Base-by-base conservation (phyloP, 2,113 vertebrate species). In the Pagrus major region DNA sequence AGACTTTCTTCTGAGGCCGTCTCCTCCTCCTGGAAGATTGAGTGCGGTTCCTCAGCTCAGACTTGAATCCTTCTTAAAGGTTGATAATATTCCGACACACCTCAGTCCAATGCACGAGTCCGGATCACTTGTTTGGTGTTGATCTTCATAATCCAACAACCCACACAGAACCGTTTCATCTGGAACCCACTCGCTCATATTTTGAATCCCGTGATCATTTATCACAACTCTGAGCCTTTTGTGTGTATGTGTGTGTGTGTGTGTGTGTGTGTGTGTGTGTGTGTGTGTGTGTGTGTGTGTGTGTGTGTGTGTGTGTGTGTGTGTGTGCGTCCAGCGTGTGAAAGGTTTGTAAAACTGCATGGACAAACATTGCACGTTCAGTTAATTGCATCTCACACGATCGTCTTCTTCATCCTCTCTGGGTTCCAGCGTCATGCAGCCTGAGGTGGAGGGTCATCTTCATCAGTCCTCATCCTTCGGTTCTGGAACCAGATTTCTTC, bases 401-500 rank as follows among this genome's bases (percentile, higher is more conserved):
- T 31, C 25, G 6, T 55, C 21, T 4, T 15, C 31, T 4, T 66
- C n/a, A 29, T 39, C 47, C n/a, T 76, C 47, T 46, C 20, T 7
- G 27, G 23, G 37, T n/a, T 15, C 5, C 46, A 16, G 46, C 56
- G 16, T 44, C 27, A 11, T 6, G 18, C 35, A 25, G 9, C 37
- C 29, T 31, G 15, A 8, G 37, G 20, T 21, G 9, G 27, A 18
- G 6, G 41, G 10, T 71, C 21, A 29, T 39, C 52, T 37, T 9
- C 21, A 31, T 9, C 7, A 31, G 25, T 27, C 61, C 25, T 42
- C n/a, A 31, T 76, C 60, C 71, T 93, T 76, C 94, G 94, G 91
- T 96, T 27, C 47, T 23, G 96, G 94, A 97, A 96, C 95, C 96
- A 96, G 92, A 96, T 97, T n/a, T n/a, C 94, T 95, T 97, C 86